Evolutionary conservation across 2,113 vertebrate species (phyloP).

Genomic region (Phoenicopterus ruber): DNA sequence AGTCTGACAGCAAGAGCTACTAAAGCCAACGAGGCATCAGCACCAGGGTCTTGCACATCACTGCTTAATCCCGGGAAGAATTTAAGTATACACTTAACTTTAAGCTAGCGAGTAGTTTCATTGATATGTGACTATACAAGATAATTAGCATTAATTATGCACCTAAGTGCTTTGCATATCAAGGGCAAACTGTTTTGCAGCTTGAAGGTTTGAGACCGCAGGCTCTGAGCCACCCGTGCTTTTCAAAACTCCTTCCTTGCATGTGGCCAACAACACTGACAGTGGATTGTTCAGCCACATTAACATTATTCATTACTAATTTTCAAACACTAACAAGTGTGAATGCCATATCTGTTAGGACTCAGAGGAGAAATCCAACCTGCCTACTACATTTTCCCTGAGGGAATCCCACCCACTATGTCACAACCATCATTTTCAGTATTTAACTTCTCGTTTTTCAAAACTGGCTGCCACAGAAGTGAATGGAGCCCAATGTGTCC

Average conservation of each 20-base stretch:
- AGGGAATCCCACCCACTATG: constrained; percentile 31
- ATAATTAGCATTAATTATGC: background rate
- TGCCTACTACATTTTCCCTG: background rate
- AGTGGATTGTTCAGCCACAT: background rate
- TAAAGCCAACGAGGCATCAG: background rate
- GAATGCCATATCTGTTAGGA: constrained; percentile 23
- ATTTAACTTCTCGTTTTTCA: background rate
- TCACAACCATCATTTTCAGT: background rate
- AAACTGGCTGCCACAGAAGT: background rate
- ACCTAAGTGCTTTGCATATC: background rate
- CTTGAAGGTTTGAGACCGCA: background rate
- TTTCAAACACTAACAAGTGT: background rate
- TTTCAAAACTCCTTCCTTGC: background rate
- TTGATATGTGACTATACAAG: background rate
- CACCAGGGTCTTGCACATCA: background rate
- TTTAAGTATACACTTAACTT: background rate
- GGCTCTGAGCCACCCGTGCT: background rate
- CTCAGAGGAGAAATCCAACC: constrained; percentile 19
- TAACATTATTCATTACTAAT: background rate
- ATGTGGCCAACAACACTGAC: background rate
- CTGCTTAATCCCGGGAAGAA: background rate
- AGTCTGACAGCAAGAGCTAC: background rate
- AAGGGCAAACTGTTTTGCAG: background rate
- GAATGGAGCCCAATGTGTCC: constrained; percentile 8
- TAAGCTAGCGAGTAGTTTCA: background rate